Conservation (phyloP, 2,113 vertebrate species). For the Pyxicephalus adspersus region DNA sequence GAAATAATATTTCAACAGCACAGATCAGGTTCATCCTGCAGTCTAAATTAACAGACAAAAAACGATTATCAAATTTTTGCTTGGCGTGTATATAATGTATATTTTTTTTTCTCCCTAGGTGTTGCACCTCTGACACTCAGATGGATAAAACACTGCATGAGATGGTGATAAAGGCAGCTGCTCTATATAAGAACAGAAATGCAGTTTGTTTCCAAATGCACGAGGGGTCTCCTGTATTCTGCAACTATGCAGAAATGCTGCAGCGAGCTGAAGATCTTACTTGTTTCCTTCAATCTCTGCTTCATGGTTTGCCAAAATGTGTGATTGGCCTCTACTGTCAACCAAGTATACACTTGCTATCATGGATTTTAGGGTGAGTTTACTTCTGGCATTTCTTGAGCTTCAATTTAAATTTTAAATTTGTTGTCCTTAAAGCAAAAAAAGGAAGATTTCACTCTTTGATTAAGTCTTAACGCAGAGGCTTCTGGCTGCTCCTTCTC, state of each 20-base stretch:
- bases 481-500: no score
- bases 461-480: no score
- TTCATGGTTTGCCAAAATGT: slow-evolving; percentile 52
- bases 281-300: slow-evolving; percentile 65
- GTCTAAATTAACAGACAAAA: no score
- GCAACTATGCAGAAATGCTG: slow-evolving; percentile 71
- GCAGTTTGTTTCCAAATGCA: slow-evolving; percentile 81
- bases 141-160: slow-evolving; percentile 70
- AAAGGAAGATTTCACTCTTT: no score
- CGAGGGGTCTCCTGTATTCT: slow-evolving; percentile 49
- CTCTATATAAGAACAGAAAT: slow-evolving; percentile 58
- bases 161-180: slow-evolving; percentile 74
- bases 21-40: no score
- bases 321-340: slow-evolving; percentile 84
- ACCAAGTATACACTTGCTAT: slow-evolving; percentile 80
- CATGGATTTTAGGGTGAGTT: slow-evolving; percentile 90
- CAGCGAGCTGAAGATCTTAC: slow-evolving; percentile 70
- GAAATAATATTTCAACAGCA: no score
- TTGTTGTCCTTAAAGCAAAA: no score
- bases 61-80: no score
- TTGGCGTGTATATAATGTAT: no score
- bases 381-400: no score
- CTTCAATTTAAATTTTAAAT: no score
- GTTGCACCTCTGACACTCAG: neutral
- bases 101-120: neutral